A percentile compares a stretch with the other conserved stretches of the same genome.
Evolutionary conservation across 2,797 vertebrate genomes (phyloP).

Genomic region (Aulostomus chinensis): DNA sequence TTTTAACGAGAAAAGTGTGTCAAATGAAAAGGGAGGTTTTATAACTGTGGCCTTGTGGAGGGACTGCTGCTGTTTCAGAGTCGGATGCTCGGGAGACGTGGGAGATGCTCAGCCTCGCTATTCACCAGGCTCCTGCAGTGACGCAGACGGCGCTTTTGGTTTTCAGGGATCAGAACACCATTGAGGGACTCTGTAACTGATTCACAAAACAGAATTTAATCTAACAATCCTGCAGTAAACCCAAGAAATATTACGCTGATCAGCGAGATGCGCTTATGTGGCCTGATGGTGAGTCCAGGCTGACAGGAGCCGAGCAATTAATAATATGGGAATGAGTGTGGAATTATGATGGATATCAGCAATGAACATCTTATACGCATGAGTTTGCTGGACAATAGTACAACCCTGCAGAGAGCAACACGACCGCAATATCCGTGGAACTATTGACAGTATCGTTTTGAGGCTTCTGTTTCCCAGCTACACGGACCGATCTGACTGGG

Average conservation of each 20-base stretch:
- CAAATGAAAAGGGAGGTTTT: conserved; percentile 16
- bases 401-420: no score
- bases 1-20: conserved; percentile 12
- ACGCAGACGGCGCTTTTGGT: conserved; percentile 24
- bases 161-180: no score
- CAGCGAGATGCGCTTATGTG: conserved; percentile 21
- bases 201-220: conserved; percentile 33
- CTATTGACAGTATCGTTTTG: no score
- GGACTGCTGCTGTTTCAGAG: conserved; percentile 3
- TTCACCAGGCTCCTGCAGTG: conserved; percentile 22
- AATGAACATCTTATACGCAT: no score
- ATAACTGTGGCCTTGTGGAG: conserved; percentile 24
- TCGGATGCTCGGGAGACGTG: conserved; percentile 1
- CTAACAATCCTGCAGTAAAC: conserved; percentile 22
- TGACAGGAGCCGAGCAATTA: no score
- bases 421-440: no score
- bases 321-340: no score
- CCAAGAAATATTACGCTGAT: conserved; percentile 14
- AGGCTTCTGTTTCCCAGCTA: no score
- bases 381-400: no score
- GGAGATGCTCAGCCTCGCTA: conserved; percentile 32
- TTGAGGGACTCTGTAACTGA: conserved; percentile 28
- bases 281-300: no score
- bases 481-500: no score
- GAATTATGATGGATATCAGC: no score